A percentile compares a stretch with the other conserved stretches of the same genome.
Conservation (phyloP, 2,797 vertebrate species). For the Pseudochaenichthys georgianus region DNA sequence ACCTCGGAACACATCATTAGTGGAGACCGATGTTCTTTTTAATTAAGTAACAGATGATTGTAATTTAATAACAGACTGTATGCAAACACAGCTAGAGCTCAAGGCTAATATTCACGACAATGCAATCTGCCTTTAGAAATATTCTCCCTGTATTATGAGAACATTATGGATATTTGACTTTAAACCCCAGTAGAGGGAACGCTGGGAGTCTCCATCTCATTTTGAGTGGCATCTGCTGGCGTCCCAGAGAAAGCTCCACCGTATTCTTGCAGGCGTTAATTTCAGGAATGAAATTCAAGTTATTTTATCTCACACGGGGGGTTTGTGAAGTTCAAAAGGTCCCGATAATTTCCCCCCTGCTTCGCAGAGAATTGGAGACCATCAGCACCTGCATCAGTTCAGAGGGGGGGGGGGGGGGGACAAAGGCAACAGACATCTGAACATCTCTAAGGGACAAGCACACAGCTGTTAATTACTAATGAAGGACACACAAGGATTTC, state of each 20-base stretch:
- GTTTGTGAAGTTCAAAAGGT: conserved; percentile 66
- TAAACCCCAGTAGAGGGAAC: conserved; percentile 28
- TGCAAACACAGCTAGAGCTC: conserved; percentile 26
- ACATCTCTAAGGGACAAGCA: conserved; percentile 66
- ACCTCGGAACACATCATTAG: conserved; percentile 31
- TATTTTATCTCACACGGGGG: conserved; percentile 46
- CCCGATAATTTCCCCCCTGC: conserved; percentile 54
- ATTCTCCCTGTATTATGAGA: conserved; percentile 31
- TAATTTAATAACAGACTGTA: conserved; percentile 37
- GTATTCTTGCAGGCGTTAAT: conserved; percentile 23
- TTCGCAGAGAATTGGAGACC: conserved; percentile 52
- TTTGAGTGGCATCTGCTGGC: conserved; percentile 63
- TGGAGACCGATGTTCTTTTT: conserved; percentile 40
- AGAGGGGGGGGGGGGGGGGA: conserved; percentile 44
- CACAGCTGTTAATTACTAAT: conserved; percentile 79
- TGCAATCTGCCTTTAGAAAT: conserved; percentile 26
- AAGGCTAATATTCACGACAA: conserved; percentile 31
- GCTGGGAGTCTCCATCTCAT: conserved; percentile 36
- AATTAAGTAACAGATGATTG: conserved; percentile 45
- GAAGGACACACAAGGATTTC: conserved; percentile 65
- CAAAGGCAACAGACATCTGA: conserved; percentile 61
- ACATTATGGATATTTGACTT: conserved; percentile 53
- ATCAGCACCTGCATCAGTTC: conserved; percentile 24
- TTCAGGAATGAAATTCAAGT: conserved; percentile 49
- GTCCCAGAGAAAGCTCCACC: conserved; percentile 34